These are phyloP conservation scores for Platyrinchus mystaceus DNA, from an alignment of 2,797 vertebrate species.

Conservation along the genomic window DNA sequence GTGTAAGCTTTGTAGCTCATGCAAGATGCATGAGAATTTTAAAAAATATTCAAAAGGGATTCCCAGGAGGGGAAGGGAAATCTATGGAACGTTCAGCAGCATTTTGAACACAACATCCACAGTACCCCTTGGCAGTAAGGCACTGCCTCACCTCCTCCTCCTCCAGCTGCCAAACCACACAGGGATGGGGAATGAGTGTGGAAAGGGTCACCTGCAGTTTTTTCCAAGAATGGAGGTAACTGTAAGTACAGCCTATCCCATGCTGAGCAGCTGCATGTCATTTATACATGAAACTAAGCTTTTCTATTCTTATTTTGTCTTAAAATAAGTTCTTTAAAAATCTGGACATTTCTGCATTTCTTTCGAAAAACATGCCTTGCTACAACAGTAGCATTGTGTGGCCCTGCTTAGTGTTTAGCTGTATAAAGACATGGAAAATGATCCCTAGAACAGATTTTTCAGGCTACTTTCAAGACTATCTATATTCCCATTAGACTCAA, in stretches of 20 bases:
- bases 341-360: not conserved
- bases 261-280: not conserved
- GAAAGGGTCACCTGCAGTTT: not conserved
- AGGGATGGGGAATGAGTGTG: not conserved
- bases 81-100: not conserved
- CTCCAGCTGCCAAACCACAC: not conserved
- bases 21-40: not conserved
- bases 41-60: not conserved
- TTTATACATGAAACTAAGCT: not conserved
- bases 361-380: not conserved
- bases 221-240: not conserved
- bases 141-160: not conserved
- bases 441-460: not conserved
- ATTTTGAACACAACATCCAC: not conserved
- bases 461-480: not conserved
- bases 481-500: not conserved
- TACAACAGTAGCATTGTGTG: not conserved
- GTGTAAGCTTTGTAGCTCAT: not conserved
- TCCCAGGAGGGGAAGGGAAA: not conserved
- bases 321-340: not conserved
- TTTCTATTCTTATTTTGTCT: not conserved
- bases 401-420: not conserved
- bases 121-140: not conserved
- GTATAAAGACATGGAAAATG: not conserved
- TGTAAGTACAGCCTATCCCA: not conserved